Evolutionary conservation across 2,797 vertebrate species (phyloP), one percentile per base, ranked within the genome.

Genomic region (Myotis findleyi): DNA sequence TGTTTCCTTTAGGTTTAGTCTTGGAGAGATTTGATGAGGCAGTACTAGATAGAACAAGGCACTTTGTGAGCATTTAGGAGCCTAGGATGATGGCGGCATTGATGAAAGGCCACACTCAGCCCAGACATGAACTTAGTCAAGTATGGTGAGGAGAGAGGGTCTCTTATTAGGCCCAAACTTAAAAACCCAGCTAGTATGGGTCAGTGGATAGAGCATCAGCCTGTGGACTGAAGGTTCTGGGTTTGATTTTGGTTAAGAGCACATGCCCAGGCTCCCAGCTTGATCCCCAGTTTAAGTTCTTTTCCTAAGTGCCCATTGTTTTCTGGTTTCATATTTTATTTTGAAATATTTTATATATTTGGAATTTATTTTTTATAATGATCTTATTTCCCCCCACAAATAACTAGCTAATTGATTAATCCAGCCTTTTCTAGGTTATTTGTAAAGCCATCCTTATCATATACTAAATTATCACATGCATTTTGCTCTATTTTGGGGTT

Each of bases 1-100:
- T 89, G n/a, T 3, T 72, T 92, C 8, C 36, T 87, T 87, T 77
- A 75, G 44, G 68, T 90, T 93, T 79, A 27, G 47, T 89, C 89
- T 93, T 92, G 41, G 79, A 86, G 62, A 82, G 41, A n/a, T 59
- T 83, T 69, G 51, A 41, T 44, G 30, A 75, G 73, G 49, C 12
- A 57, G 27, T 0, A 17, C 55, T n/a, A 89, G 9, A 36, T 8
- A 77, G 2, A 89, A 87, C 53, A 75, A 69, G 80, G 33, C 73
- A 89, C 1, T 16, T 47, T 27, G 3, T 53, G 30, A 55, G 25
- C 4, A 2, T 76, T n/a, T 38, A 23, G 21, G 49, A 51, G 11
- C 38, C 91, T 73, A 8, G 20, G 69, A 47, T 57, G 30, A 49
- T 64, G n/a, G 7, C 44, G 1, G 13, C 18, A 30, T 75, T 80